These are phyloP conservation scores for Dryobota labecula DNA, from an alignment of 2,888 invertebrate species.

Conservation along the genomic window DNA sequence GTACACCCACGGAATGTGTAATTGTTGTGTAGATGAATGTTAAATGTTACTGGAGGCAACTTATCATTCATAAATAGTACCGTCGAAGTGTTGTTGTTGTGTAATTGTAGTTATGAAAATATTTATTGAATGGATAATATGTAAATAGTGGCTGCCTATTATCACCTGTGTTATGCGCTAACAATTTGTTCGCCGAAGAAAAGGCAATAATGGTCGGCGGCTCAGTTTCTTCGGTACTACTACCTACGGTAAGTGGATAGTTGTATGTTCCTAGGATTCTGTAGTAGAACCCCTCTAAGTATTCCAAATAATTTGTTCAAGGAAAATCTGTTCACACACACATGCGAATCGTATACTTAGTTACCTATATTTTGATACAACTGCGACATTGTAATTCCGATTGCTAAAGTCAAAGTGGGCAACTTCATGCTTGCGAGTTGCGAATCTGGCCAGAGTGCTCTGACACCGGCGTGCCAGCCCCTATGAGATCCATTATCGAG, in stretches of 20 bases:
- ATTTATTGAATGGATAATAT: slow-evolving; percentile 58
- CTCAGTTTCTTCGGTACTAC: slow-evolving; percentile 56
- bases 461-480: slow-evolving; percentile 44
- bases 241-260: slow-evolving; percentile 64
- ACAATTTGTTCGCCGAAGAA: slow-evolving; percentile 36
- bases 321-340: slow-evolving; percentile 8
- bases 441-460: slow-evolving; percentile 38
- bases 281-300: slow-evolving; percentile 4
- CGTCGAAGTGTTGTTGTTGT: slow-evolving; percentile 55
- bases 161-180: slow-evolving; percentile 54
- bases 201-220: slow-evolving; percentile 57
- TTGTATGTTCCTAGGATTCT: slow-evolving; percentile 12
- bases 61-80: slow-evolving; percentile 45
- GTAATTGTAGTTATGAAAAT: slow-evolving; percentile 63
- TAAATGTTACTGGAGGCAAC: slow-evolving; percentile 48
- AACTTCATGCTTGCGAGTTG: slow-evolving; percentile 37
- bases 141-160: slow-evolving; percentile 47
- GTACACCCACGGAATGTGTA: slow-evolving; percentile 62
- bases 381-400: background rate
- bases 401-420: slow-evolving; percentile 13
- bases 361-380: background rate
- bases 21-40: slow-evolving; percentile 53
- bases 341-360: background rate
- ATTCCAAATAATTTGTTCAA: background rate
- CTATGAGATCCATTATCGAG: slow-evolving; percentile 62